These are phyloP conservation scores for Aplodontia rufa DNA, from an alignment of 2,113 vertebrate species.

Conservation along the genomic window DNA sequence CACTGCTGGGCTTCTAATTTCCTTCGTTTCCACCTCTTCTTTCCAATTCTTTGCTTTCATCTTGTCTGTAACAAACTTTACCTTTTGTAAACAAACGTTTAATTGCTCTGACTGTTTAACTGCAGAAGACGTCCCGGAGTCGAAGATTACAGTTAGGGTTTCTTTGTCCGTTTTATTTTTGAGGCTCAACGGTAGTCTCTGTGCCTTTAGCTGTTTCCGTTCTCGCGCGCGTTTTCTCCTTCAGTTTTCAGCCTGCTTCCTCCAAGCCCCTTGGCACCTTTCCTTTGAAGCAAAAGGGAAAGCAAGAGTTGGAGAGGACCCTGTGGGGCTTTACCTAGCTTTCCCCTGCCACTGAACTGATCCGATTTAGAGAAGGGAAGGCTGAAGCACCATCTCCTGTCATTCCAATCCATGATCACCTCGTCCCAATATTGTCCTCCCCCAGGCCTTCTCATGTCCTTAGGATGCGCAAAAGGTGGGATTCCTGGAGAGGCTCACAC, in stretches of 20 bases:
- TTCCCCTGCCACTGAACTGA: neutral
- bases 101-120: neutral
- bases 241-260: neutral
- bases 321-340: fast-evolving
- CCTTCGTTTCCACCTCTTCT: neutral
- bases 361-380: neutral
- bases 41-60: neutral
- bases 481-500: neutral
- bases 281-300: neutral
- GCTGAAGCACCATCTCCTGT: neutral
- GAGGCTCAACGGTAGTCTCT: neutral
- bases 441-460: neutral
- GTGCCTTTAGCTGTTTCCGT: neutral
- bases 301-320: neutral
- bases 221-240: fast-evolving
- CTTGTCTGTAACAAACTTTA: neutral
- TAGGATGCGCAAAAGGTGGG: neutral
- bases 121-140: fast-evolving
- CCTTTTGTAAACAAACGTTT: neutral
- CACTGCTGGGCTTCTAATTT: neutral
- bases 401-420: no score
- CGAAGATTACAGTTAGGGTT: neutral
- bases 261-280: neutral
- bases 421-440: neutral
- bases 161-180: neutral